phyloP scores from a whole-genome alignment of 2,797 vertebrate species.

The Falco biarmicus region DNA sequence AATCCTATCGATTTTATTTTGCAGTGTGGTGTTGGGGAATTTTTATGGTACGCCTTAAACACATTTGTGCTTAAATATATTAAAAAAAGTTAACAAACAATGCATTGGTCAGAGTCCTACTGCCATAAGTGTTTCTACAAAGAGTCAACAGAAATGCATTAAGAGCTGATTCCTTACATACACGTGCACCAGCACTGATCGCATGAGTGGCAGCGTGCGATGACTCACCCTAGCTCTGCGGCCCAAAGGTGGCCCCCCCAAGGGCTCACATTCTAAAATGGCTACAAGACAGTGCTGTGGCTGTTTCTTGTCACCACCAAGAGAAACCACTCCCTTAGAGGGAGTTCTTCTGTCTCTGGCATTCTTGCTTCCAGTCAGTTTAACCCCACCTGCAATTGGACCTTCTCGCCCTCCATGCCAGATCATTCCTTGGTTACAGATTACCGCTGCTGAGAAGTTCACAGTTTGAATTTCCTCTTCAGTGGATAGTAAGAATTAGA shows the following conservation, averaged over 20 bases:
- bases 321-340: background rate
- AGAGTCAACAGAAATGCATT: background rate
- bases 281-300: background rate
- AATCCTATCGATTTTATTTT: background rate
- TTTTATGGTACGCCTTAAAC: background rate
- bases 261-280: background rate
- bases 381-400: background rate
- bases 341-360: background rate
- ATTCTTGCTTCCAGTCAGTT: background rate
- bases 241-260: too few relatives aligned
- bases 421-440: background rate
- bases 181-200: background rate
- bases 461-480: background rate
- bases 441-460: background rate
- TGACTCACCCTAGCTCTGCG: background rate
- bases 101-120: background rate
- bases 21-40: background rate
- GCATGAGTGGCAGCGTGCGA: background rate
- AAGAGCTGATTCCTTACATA: background rate
- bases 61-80: background rate
- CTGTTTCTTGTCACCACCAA: background rate
- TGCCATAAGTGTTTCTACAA: background rate
- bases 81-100: background rate
- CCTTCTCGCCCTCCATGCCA: background rate
- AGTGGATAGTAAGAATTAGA: background rate